Percentiles rank a stretch among this genome's conserved stretches.
Conservation (phyloP, 2,113 vertebrate genomes). For the Amblyopsis rosae region DNA sequence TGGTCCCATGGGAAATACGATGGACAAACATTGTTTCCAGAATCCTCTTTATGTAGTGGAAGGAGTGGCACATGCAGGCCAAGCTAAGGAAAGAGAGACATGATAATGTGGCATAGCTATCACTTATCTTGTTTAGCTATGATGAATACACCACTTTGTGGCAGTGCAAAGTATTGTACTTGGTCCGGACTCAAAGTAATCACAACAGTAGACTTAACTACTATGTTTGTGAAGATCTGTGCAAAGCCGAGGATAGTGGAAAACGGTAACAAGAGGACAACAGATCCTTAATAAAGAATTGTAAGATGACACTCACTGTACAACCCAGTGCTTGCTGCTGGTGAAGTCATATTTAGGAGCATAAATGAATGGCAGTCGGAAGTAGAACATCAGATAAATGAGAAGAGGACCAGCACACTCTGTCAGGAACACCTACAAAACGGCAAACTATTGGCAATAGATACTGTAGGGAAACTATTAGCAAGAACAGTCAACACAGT, state of each 20-base stretch:
- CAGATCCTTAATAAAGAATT: slow-evolving; percentile 13
- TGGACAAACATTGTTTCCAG: slow-evolving; percentile 90
- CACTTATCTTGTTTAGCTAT: slow-evolving; percentile 20
- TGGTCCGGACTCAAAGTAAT: slow-evolving; percentile 39
- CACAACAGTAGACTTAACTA: slow-evolving; percentile 9
- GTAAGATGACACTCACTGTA: slow-evolving; percentile 83
- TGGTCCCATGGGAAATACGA: slow-evolving; percentile 90
- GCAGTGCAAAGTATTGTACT: slow-evolving; percentile 20
- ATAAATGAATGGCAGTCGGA: slow-evolving; percentile 89
- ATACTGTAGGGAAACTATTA: neutral
- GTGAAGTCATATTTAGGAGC: slow-evolving; percentile 87
- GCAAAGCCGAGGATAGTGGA: slow-evolving; percentile 34
- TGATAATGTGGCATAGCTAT: neutral
- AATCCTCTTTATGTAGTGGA: slow-evolving; percentile 89
- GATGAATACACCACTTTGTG: slow-evolving; percentile 18
- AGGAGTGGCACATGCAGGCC: slow-evolving; percentile 88
- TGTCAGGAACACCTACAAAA: slow-evolving; percentile 84
- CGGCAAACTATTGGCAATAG: neutral
- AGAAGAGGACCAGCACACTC: slow-evolving; percentile 87
- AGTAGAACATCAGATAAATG: slow-evolving; percentile 92
- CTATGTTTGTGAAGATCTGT: slow-evolving; percentile 21
- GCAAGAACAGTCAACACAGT: neutral
- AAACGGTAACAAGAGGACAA: neutral
- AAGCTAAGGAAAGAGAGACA: slow-evolving; percentile 72
- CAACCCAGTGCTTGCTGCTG: slow-evolving; percentile 86